A percentile compares a stretch with the other conserved stretches of the same genome.
Conservation (phyloP, 2,797 vertebrate species). For the Halcyon badia region DNA sequence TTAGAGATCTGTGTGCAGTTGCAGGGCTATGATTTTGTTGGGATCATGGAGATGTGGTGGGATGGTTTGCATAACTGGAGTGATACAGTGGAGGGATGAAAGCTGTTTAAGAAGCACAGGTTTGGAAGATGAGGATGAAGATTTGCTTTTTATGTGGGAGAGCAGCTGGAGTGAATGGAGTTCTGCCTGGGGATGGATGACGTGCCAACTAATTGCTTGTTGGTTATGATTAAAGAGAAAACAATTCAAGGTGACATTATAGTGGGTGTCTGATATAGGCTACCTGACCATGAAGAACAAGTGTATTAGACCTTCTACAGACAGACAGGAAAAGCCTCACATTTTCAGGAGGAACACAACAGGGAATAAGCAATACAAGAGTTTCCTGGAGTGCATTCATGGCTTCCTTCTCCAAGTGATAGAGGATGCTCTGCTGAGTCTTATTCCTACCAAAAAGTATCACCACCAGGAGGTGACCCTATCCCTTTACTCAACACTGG, state of each 20-base stretch:
- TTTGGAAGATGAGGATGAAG: background rate
- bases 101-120: background rate
- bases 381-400: background rate
- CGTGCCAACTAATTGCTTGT: background rate
- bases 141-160: background rate
- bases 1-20: background rate
- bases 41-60: accelerated
- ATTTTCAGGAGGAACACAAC: background rate
- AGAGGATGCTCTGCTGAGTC: background rate
- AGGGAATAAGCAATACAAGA: background rate
- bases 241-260: background rate
- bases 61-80: background rate
- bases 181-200: background rate
- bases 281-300: background rate
- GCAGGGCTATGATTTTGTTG: background rate
- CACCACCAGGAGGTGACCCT: background rate
- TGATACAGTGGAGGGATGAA: background rate
- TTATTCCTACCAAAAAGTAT: background rate
- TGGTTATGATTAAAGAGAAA: background rate
- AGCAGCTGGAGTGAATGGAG: background rate
- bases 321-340: background rate
- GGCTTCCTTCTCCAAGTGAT: background rate
- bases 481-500: background rate
- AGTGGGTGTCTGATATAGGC: background rate
- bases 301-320: background rate